Evolutionary conservation across 2,888 invertebrate species (phyloP).

Genomic region (Tachina lurida): DNA sequence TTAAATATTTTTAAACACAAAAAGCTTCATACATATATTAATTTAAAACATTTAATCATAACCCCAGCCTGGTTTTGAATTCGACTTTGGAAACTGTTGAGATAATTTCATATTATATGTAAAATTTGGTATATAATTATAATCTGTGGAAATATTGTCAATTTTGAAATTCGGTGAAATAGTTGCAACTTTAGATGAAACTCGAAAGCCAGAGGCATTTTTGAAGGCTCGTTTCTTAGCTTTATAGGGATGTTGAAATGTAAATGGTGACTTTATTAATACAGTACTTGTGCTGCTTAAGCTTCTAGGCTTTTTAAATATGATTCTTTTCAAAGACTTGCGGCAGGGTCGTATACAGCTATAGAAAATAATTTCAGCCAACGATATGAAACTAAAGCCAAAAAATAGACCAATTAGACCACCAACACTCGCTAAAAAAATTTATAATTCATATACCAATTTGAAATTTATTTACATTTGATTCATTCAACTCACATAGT

Average conservation of each 20-base stretch:
- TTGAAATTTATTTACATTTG: too few species aligned
- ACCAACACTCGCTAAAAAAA: conserved; percentile 88
- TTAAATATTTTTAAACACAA: too few species aligned
- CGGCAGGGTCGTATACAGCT: conserved; percentile 85
- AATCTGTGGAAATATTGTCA: background rate
- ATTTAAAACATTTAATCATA: background rate
- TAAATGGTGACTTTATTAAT: background rate
- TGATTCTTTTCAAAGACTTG: background rate
- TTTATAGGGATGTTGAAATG: background rate
- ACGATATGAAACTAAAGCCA: conserved; percentile 91
- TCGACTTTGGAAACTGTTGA: background rate
- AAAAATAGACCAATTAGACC: conserved; percentile 90
- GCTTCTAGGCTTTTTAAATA: background rate
- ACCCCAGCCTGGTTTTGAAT: background rate
- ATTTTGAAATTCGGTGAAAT: background rate
- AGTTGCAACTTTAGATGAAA: background rate
- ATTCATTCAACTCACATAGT: conserved; percentile 85
- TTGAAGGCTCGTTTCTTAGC: background rate
- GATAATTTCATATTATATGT: background rate
- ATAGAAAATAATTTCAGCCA: conserved; percentile 89
- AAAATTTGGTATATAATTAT: background rate
- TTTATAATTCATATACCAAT: too few species aligned
- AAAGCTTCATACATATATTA: too few species aligned
- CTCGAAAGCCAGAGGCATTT: background rate
- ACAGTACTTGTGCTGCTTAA: background rate